These are phyloP conservation scores for Saguinus imperator DNA, from an alignment of 2,113 vertebrate genomes.

Conservation along the genomic window DNA sequence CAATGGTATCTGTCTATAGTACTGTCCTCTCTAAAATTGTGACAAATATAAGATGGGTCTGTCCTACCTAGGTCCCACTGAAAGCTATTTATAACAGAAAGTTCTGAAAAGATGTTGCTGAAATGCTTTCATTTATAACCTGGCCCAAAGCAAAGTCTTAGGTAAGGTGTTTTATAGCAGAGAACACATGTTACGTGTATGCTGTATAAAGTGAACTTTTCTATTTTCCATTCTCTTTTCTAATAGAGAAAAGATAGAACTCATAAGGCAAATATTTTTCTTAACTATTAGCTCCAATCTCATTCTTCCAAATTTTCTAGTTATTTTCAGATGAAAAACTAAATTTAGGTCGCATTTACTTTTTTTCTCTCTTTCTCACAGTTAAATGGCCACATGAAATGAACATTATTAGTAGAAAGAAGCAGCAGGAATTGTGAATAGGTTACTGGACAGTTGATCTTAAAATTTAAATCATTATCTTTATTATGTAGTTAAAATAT, in stretches of 20 bases:
- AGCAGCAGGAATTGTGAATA: neutral
- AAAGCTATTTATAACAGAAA: neutral
- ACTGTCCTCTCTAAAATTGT: neutral
- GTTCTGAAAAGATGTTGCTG: neutral
- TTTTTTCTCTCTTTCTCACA: neutral
- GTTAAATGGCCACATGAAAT: neutral
- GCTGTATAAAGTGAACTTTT: neutral
- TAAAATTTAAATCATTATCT: neutral
- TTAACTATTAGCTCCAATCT: slow-evolving; percentile 16
- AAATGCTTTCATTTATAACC: neutral
- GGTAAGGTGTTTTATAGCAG: neutral
- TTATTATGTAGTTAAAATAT: neutral
- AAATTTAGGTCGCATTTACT: neutral
- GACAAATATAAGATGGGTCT: neutral
- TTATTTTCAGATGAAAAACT: slow-evolving; percentile 25
- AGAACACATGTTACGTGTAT: neutral
- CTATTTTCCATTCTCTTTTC: neutral
- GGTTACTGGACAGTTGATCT: neutral
- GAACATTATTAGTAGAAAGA: neutral
- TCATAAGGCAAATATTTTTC: neutral
- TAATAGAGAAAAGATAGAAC: neutral
- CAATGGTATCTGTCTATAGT: neutral
- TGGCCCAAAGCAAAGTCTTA: neutral
- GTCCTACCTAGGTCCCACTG: neutral
- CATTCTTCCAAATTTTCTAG: neutral